Evolutionary conservation across 1,140 invertebrate species (phyloP), one percentile per base, ranked within the genome.

Genomic region (roundworm (Caenorhabditis elegans)): DNA sequence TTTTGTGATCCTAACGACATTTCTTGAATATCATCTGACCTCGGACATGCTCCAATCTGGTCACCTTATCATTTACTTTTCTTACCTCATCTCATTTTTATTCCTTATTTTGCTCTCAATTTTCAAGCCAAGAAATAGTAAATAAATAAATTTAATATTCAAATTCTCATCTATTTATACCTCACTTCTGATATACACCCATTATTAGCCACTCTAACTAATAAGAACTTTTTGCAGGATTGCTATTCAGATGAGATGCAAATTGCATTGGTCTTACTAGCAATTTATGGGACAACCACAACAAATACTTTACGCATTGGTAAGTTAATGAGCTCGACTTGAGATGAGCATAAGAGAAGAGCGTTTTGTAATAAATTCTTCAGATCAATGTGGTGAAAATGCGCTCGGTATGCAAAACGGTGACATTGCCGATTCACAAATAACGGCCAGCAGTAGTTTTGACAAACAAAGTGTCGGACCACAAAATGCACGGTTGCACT

Each of bases 401-500:
- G 76, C 95, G 19, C 92, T 96, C 78, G 90, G 90, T 15, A 90
- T 90, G 90, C 85, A 89, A 82, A 87, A 85, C 19, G 85, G 86
- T n/a, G 85, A 81, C 10, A 88, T 90, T 24, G 86, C 86, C 17
- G 90, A 90, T 78, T 49, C 82, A 17, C 86, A 89, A 49, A 89
- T 90, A 53, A 88, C 88, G 11, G 88, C 90, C 48, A 90, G 88
- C 70, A 89, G 88, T 10, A 89, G 90, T 15, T 90, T 88, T 76
- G 87, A 90, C 70, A 82, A 88, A 24, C 83, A 86, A 17, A 88
- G 88, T 82, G 90, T 90, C 8, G 90, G 90, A 47, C 89, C 90
- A 17, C 86, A 88, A 53, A 89, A 89, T 86, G 86, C 89, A 28
- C 89, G 90, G 89, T 90, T 97, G 84, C 93, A 94, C 82, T 93